Percentiles rank a stretch among this genome's conserved stretches.
These are phyloP conservation scores for Syngnathus scovelli DNA, from an alignment of 2,113 vertebrate genomes.

Conservation along the genomic window DNA sequence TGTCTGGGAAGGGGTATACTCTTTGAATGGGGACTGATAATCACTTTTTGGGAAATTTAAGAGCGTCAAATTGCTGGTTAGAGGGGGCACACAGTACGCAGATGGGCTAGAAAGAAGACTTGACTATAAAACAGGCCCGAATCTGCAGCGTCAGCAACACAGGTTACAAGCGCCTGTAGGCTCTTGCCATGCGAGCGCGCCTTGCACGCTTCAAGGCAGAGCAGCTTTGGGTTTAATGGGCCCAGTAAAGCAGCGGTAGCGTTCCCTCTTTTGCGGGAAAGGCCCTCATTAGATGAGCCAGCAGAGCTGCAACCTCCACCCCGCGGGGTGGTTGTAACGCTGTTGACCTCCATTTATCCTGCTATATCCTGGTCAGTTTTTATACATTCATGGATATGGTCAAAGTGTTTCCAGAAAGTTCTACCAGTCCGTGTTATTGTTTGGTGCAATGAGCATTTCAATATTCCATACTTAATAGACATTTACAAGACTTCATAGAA, in stretches of 20 bases:
- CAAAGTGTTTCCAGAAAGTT: conserved; percentile 10
- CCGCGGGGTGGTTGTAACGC: conserved; percentile 30
- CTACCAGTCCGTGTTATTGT: conserved; percentile 8
- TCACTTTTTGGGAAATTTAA: no score
- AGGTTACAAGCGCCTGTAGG: conserved; percentile 28
- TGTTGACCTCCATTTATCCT: conserved; percentile 28
- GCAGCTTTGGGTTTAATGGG: conserved; percentile 53
- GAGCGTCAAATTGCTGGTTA: neutral
- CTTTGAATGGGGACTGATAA: neutral
- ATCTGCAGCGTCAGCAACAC: conserved; percentile 52
- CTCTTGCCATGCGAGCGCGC: conserved; percentile 38
- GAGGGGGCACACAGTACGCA: conserved; percentile 20
- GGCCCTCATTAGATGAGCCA: conserved; percentile 51
- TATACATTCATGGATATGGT: conserved; percentile 6
- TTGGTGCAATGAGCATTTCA: conserved; percentile 19
- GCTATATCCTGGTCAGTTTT: conserved; percentile 10
- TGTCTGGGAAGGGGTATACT: neutral
- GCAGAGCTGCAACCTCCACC: conserved; percentile 31
- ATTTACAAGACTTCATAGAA: conserved; percentile 12
- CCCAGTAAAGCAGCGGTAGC: conserved; percentile 53
- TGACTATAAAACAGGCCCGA: conserved; percentile 35
- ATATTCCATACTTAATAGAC: conserved; percentile 1
- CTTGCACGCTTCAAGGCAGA: conserved; percentile 21
- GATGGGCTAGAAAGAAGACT: conserved; percentile 19
- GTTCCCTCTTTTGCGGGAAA: conserved; percentile 44